Conservation (phyloP, 2,797 vertebrate species). For the Gallinago nigripennis region DNA sequence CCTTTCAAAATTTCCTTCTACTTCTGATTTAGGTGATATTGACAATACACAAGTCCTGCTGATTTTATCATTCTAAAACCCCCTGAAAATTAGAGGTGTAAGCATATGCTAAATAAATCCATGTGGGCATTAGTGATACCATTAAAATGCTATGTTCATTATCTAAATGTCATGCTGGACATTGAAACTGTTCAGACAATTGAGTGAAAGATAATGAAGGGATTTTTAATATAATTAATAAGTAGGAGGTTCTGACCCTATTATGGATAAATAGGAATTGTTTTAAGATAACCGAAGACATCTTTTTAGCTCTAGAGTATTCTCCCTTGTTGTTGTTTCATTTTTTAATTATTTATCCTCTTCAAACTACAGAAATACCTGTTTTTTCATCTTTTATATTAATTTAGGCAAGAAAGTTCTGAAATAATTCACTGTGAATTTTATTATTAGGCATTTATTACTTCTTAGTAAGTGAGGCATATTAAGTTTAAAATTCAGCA, state of each 20-base stretch:
- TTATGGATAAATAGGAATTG: neutral
- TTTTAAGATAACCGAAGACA: neutral
- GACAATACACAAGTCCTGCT: neutral
- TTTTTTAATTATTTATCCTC: neutral
- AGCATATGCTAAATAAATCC: neutral
- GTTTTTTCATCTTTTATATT: neutral
- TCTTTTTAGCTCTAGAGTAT: neutral
- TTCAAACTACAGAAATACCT: neutral
- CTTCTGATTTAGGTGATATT: neutral
- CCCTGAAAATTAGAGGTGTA: neutral
- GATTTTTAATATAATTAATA: slow-evolving; percentile 21
- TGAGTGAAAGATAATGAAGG: slow-evolving; percentile 9
- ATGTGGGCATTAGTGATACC: neutral
- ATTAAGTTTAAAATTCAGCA: neutral
- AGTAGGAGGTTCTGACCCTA: neutral
- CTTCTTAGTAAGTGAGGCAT: neutral
- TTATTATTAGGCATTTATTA: neutral
- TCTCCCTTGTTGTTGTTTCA: neutral
- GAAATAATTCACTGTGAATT: neutral
- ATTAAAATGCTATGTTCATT: slow-evolving; percentile 15
- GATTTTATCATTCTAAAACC: neutral
- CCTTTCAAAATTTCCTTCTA: neutral
- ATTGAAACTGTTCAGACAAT: slow-evolving; percentile 6
- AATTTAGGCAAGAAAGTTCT: neutral
- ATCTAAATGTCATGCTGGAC: slow-evolving; percentile 47